A percentile compares a stretch with the other conserved stretches of the same genome.
Conservation (phyloP, 2,113 vertebrate genomes). For the Pithys albifrons region DNA sequence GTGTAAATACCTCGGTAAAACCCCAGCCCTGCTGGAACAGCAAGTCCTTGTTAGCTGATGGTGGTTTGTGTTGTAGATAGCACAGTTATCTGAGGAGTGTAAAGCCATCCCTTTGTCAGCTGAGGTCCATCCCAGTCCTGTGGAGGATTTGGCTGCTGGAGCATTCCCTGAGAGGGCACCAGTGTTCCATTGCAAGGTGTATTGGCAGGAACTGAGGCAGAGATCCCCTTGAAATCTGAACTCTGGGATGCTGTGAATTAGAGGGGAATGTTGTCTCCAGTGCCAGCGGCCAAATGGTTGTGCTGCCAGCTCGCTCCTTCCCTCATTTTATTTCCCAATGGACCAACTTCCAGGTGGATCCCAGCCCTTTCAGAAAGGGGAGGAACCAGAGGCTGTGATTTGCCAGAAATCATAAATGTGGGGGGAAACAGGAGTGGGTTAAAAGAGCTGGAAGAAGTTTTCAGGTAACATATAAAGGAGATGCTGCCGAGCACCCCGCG, state of each 20-base stretch:
- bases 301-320: slow-evolving; percentile 1
- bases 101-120: background rate
- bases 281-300: background rate
- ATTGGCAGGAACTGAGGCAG: background rate
- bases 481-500: background rate
- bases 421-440: background rate
- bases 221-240: background rate
- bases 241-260: background rate
- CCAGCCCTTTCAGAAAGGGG: slow-evolving; percentile 17
- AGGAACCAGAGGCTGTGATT: background rate
- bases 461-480: background rate
- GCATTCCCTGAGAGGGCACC: background rate
- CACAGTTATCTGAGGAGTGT: background rate
- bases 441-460: background rate
- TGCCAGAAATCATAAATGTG: background rate
- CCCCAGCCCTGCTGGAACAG: slow-evolving; percentile 23
- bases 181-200: background rate
- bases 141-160: background rate
- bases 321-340: slow-evolving; percentile 28
- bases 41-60: background rate
- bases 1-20: slow-evolving; percentile 28
- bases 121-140: background rate
- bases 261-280: background rate
- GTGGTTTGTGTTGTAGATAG: background rate
- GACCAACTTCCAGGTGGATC: slow-evolving; percentile 39